Base-by-base conservation (phyloP, 2,113 vertebrate genomes). In the Nicator chloris region DNA sequence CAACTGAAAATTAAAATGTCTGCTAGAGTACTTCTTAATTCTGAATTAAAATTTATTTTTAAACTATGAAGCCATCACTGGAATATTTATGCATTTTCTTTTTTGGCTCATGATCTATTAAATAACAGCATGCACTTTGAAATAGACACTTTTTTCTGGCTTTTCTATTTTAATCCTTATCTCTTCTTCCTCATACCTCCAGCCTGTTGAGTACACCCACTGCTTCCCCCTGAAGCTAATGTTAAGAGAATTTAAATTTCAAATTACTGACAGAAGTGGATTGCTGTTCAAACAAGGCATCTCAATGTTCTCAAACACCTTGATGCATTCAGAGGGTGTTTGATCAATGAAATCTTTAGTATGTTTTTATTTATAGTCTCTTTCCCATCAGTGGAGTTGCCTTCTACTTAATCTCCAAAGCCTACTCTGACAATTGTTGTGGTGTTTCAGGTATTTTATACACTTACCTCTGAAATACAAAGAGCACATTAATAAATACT, bases 201-300 rank as follows among this genome's bases (percentile, higher is more conserved):
- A 86, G 50, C 39, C 13, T 21, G 50, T 65, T 80, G 92, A 84
- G 59, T 77, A 87, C 56, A 23, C 56, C 89, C 92, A 90, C 92
- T 95, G 83, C 66, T 89, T 71, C 91, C 90, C 75, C 86, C 93
- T 90, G 82, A 89, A 81, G 84, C 93, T 96, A 86, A 80, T 93
- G 31, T 7, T 39, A 39, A 61, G 78, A 91, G 64, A 59, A 90
- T 97, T 97, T 94, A 88, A 94, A 97, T 95, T 95, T 95, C 85
- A 97, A 86, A 90, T 96, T 88, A 91, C 79, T 92, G 50, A 60
- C 51, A 94, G 88, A 71, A 61, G 19, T 81, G 45, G n/a, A 92
- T 95, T 92, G 92, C 88, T 97, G 51, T 95, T 97, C 87, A 89
- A 93, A 97, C 95, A 94, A 84, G 77, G 81, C 66, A 60, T 50